These are phyloP conservation scores for Rhopalosiphum padi DNA, from an alignment of 1,140 invertebrate genomes.

Conservation along the genomic window DNA sequence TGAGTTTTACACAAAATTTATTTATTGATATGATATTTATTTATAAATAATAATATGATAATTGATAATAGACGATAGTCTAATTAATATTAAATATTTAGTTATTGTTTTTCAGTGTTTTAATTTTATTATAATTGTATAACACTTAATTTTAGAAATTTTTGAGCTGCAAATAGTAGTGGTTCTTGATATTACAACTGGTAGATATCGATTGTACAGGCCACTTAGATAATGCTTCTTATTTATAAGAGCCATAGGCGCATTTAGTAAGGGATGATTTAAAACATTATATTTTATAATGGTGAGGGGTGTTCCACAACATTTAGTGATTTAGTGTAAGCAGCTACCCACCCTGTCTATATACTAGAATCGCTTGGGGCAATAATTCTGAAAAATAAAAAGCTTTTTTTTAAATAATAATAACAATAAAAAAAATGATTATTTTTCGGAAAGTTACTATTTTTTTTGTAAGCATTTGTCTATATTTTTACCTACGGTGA, in stretches of 20 bases:
- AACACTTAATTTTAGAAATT: not conserved
- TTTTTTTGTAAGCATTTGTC: not conserved
- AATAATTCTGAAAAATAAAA: not conserved
- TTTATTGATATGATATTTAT: too few relatives aligned
- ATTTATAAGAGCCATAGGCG: not conserved
- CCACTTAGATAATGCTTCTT: not conserved
- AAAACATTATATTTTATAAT: not conserved
- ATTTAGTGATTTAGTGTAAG: not conserved
- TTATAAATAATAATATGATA: too few relatives aligned
- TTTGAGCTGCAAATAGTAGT: not conserved
- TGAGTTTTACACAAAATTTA: not conserved
- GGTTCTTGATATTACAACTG: not conserved
- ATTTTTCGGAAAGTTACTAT: not conserved
- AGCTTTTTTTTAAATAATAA: not conserved
- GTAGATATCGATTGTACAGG: not conserved
- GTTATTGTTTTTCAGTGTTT: not conserved
- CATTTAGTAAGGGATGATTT: not conserved
- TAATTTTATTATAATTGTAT: not conserved
- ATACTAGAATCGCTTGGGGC: not conserved
- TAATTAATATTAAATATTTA: not conserved
- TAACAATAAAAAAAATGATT: not conserved
- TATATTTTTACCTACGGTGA: not conserved
- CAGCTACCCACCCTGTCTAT: not conserved
- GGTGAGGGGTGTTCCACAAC: not conserved
- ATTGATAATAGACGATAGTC: too few relatives aligned